These are phyloP conservation scores for Odobenus rosmarus DNA, from an alignment of 2,113 vertebrate species.

Conservation along the genomic window DNA sequence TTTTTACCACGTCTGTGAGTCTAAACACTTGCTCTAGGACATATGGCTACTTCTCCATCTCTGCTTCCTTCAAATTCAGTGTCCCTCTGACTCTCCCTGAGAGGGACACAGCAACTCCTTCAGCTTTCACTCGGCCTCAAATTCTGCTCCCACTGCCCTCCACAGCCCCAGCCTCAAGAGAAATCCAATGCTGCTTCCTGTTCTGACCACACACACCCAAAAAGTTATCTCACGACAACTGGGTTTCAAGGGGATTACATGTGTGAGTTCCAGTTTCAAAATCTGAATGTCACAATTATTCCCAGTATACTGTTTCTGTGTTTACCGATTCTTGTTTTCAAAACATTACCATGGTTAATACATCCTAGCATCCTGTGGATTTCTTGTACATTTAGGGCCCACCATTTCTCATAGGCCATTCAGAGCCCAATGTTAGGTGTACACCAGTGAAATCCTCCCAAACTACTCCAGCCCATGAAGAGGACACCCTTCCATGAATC, in stretches of 20 bases:
- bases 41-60: neutral
- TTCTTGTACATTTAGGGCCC: neutral
- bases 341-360: neutral
- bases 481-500: neutral
- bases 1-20: neutral
- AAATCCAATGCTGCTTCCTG: neutral
- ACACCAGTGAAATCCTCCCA: neutral
- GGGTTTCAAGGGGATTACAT: neutral
- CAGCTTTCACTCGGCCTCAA: neutral
- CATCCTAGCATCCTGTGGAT: neutral
- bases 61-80: neutral
- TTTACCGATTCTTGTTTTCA: neutral
- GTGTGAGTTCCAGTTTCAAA: neutral
- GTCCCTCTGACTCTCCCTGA: neutral
- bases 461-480: neutral
- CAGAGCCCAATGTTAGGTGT: neutral
- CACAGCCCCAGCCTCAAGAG: neutral
- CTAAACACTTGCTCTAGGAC: neutral
- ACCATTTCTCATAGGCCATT: neutral
- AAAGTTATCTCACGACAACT: neutral
- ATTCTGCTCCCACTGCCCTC: neutral
- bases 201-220: neutral
- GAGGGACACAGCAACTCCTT: neutral
- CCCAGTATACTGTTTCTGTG: neutral
- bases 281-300: neutral